Percentiles rank a stretch among this genome's conserved stretches.
These are phyloP conservation scores for Ochropleura leucogaster DNA, from an alignment of 2,888 invertebrate species.

Conservation along the genomic window DNA sequence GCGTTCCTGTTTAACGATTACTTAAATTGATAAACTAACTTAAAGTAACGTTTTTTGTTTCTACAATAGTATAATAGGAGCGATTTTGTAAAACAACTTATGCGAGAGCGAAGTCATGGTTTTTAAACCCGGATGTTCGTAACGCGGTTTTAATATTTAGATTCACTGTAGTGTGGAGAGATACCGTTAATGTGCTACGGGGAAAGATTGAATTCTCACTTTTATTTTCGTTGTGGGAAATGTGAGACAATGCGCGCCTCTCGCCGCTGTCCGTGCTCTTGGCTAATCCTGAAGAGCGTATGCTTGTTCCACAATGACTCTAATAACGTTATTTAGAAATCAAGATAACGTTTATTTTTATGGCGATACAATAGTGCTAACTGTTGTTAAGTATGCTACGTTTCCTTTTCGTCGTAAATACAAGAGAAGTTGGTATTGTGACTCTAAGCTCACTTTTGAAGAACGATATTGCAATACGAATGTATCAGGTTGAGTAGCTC, in stretches of 20 bases:
- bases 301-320: slow-evolving; percentile 57
- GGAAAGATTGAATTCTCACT: slow-evolving; percentile 85
- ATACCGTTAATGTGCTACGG: slow-evolving; percentile 81
- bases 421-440: slow-evolving; percentile 24
- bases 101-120: slow-evolving; percentile 77
- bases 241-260: slow-evolving; percentile 57
- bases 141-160: slow-evolving; percentile 82
- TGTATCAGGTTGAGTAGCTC: slow-evolving; percentile 33
- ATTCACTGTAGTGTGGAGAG: slow-evolving; percentile 80
- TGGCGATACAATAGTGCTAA: slow-evolving; percentile 50
- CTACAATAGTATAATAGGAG: slow-evolving; percentile 71
- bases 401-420: slow-evolving; percentile 23
- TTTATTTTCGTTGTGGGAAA: slow-evolving; percentile 84
- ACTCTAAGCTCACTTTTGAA: slow-evolving; percentile 14
- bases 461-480: slow-evolving; percentile 35
- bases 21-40: slow-evolving; percentile 63
- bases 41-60: slow-evolving; percentile 65
- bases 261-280: slow-evolving; percentile 49
- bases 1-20: slow-evolving; percentile 64
- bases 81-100: slow-evolving; percentile 74
- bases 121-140: slow-evolving; percentile 82
- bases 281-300: slow-evolving; percentile 68
- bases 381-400: slow-evolving; percentile 41
- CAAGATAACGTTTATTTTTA: slow-evolving; percentile 51
- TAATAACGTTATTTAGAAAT: slow-evolving; percentile 59